phyloP scores from a whole-genome alignment of 2,888 invertebrate genomes.

The Scaptomyza caliginosa region DNA sequence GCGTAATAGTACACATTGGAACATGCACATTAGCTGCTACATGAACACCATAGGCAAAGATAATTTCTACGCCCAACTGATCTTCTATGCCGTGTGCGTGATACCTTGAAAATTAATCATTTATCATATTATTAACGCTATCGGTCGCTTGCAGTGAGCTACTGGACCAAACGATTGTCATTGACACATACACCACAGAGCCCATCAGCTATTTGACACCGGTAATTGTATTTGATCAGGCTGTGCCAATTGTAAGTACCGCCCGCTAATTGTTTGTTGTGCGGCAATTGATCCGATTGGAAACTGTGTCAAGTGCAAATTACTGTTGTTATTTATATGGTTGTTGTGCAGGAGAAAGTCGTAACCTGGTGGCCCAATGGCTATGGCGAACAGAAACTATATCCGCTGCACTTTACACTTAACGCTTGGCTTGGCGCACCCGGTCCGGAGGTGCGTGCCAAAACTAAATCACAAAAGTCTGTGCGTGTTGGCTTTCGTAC shows the following conservation, averaged over 20 bases:
- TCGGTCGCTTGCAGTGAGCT: conserved; percentile 77
- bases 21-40: conserved; percentile 84
- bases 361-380: conserved; percentile 98
- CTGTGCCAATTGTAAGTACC: conserved; percentile 79
- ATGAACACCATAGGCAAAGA: conserved; percentile 81
- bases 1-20: conserved; percentile 83
- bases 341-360: conserved; percentile 84
- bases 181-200: conserved; percentile 57
- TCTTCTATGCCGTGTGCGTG: conserved; percentile 82
- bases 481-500: conserved; percentile 93
- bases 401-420: conserved; percentile 86
- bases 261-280: conserved; percentile 42
- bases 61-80: conserved; percentile 79
- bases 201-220: conserved; percentile 73
- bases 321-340: conserved; percentile 1
- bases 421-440: conserved; percentile 78
- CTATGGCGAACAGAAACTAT: conserved; percentile 91
- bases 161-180: conserved; percentile 68
- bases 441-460: conserved; percentile 67
- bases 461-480: conserved; percentile 84
- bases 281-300: conserved; percentile 36
- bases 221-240: conserved; percentile 78
- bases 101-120: conserved; percentile 5
- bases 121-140: background rate
- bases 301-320: conserved; percentile 48